Percentiles rank a stretch among this genome's conserved stretches.
phyloP scores from a whole-genome alignment of 2,113 vertebrate species.

The Odobenus rosmarus region DNA sequence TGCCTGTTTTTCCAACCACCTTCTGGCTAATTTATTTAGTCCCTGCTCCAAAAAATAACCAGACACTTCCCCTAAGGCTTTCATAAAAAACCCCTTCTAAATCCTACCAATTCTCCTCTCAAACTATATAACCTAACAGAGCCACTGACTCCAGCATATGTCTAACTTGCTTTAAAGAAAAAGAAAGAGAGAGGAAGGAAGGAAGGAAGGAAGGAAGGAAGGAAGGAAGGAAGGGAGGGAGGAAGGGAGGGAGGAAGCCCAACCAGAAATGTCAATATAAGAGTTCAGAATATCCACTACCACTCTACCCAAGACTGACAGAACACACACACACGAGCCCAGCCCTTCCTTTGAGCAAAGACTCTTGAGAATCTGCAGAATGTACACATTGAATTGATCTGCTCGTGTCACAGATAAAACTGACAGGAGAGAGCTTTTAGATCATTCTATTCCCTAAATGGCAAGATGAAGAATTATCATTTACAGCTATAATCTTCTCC shows the following conservation, averaged over 20 bases:
- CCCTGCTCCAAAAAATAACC: neutral
- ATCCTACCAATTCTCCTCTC: constrained; percentile 23
- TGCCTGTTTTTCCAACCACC: neutral
- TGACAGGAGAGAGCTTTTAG: neutral
- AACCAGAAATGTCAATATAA: neutral
- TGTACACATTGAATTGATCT: neutral
- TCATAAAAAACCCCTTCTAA: constrained; percentile 11
- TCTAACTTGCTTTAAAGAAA: neutral
- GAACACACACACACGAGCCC: neutral
- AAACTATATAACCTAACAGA: neutral
- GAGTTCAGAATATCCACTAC: neutral
- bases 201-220: neutral
- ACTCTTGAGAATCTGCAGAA: neutral
- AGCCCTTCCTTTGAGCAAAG: neutral
- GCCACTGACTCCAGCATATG: neutral
- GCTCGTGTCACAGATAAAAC: neutral
- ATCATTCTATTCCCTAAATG: neutral
- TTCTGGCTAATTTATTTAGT: constrained; percentile 35
- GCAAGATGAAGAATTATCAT: neutral
- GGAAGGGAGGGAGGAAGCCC: neutral
- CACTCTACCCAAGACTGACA: neutral
- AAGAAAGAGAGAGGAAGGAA: neutral
- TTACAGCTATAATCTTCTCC: neutral
- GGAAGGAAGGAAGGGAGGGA: neutral
- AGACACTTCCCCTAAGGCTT: constrained; percentile 10